Conservation (phyloP, 2,888 invertebrate genomes). For the Ligdia adustata region DNA sequence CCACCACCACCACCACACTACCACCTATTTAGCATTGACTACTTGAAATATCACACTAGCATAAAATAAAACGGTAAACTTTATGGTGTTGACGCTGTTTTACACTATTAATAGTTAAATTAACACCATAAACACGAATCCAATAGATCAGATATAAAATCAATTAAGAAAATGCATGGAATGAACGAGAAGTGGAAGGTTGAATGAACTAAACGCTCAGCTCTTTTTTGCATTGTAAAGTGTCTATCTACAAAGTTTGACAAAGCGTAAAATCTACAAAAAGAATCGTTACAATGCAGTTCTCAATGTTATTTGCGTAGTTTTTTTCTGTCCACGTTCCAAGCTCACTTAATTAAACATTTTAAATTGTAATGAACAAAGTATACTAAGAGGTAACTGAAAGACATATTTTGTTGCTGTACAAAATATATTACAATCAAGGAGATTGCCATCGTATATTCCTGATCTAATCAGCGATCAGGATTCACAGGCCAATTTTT, state of each 20-base stretch:
- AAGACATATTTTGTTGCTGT: conserved; percentile 12
- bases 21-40: neutral
- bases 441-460: conserved; percentile 9
- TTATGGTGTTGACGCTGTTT: conserved; percentile 5
- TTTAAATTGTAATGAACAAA: no score
- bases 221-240: conserved; percentile 46
- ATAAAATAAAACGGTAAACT: conserved; percentile 17
- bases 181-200: conserved; percentile 33
- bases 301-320: conserved; percentile 26
- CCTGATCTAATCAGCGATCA: conserved; percentile 26
- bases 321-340: conserved; percentile 21
- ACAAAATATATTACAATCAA: conserved; percentile 16
- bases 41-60: conserved; percentile 4
- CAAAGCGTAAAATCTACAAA: conserved; percentile 59
- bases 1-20: no score
- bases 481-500: conserved; percentile 26
- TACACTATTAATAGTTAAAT: neutral
- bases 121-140: conserved; percentile 17
- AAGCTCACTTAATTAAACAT: no score
- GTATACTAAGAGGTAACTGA: no score
- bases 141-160: conserved; percentile 15
- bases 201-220: conserved; percentile 54
- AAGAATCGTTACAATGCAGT: conserved; percentile 52
- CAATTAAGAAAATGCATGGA: conserved; percentile 11
- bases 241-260: conserved; percentile 45